Evolutionary conservation across 2,888 invertebrate genomes (phyloP).

Genomic region (Conistra vaccinii): DNA sequence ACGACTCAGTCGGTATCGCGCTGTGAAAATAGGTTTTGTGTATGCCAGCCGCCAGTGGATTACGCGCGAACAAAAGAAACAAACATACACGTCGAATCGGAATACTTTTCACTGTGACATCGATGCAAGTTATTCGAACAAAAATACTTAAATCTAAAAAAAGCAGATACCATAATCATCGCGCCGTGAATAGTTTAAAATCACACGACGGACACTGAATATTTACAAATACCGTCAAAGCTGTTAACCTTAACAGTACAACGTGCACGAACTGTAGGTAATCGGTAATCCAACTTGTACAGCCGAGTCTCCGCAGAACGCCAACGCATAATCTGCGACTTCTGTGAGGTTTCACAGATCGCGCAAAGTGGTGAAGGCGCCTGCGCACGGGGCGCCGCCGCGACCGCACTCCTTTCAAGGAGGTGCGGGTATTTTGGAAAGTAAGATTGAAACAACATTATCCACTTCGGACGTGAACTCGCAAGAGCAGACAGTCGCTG

Average conservation of each 20-base stretch:
- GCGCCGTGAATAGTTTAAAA: slow-evolving; percentile 61
- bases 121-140: slow-evolving; percentile 71
- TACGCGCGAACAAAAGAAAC: slow-evolving; percentile 85
- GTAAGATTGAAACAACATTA: slow-evolving; percentile 73
- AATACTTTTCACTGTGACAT: slow-evolving; percentile 82
- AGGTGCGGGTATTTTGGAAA: slow-evolving; percentile 80
- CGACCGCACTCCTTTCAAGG: slow-evolving; percentile 72
- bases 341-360: slow-evolving; percentile 72
- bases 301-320: slow-evolving; percentile 71
- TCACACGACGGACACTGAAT: slow-evolving; percentile 73
- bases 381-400: slow-evolving; percentile 54
- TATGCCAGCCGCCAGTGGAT: slow-evolving; percentile 80
- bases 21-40: slow-evolving; percentile 82
- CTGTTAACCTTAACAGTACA: slow-evolving; percentile 78
- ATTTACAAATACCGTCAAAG: slow-evolving; percentile 85
- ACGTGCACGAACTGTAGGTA: slow-evolving; percentile 67
- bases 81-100: slow-evolving; percentile 86
- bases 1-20: slow-evolving; percentile 63
- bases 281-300: slow-evolving; percentile 71
- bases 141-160: slow-evolving; percentile 69
- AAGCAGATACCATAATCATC: slow-evolving; percentile 58
- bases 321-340: slow-evolving; percentile 77
- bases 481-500: slow-evolving; percentile 81
- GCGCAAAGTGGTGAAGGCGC: slow-evolving; percentile 59
- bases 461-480: slow-evolving; percentile 74